A percentile compares a stretch with the other conserved stretches of the same genome.
phyloP scores from a whole-genome alignment of 2,113 vertebrate genomes.

The Cololabis saira region DNA sequence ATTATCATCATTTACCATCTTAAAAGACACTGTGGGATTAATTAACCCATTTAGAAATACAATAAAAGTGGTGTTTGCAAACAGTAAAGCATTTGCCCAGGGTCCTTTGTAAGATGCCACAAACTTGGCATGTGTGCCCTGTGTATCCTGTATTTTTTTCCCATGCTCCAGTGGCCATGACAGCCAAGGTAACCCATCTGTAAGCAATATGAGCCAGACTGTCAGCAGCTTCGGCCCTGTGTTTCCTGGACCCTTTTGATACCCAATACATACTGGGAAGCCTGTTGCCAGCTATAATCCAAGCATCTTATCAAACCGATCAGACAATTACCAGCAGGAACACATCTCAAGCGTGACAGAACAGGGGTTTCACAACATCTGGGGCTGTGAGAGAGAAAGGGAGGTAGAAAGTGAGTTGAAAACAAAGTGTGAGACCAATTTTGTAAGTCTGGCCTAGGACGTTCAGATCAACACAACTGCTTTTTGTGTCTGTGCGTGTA shows the following conservation, averaged over 20 bases:
- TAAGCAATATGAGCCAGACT: slow-evolving; percentile 52
- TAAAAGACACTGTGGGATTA: too few species aligned
- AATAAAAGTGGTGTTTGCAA: slow-evolving; percentile 1
- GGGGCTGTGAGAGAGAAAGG: slow-evolving; percentile 33
- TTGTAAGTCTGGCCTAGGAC: slow-evolving; percentile 55
- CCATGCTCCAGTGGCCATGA: slow-evolving; percentile 58
- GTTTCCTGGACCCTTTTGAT: slow-evolving; percentile 61
- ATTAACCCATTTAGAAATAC: too few species aligned
- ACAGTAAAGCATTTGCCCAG: neutral
- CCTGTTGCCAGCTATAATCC: slow-evolving; percentile 65
- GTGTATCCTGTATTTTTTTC: slow-evolving; percentile 20
- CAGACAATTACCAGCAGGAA: slow-evolving; percentile 67
- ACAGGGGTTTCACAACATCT: slow-evolving; percentile 66
- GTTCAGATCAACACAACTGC: slow-evolving; percentile 36
- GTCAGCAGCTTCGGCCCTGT: slow-evolving; percentile 58
- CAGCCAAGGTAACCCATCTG: slow-evolving; percentile 55
- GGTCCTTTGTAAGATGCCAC: slow-evolving; percentile 33
- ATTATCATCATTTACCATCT: too few species aligned
- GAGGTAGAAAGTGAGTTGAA: slow-evolving; percentile 35
- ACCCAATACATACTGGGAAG: slow-evolving; percentile 54
- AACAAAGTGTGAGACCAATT: slow-evolving; percentile 55
- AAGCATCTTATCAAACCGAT: slow-evolving; percentile 76
- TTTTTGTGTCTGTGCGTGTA: slow-evolving; percentile 52
- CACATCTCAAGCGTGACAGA: slow-evolving; percentile 66
- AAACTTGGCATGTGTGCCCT: slow-evolving; percentile 15